Conservation (phyloP, 1,140 invertebrate genomes). For the Trichonephila inaurata region DNA sequence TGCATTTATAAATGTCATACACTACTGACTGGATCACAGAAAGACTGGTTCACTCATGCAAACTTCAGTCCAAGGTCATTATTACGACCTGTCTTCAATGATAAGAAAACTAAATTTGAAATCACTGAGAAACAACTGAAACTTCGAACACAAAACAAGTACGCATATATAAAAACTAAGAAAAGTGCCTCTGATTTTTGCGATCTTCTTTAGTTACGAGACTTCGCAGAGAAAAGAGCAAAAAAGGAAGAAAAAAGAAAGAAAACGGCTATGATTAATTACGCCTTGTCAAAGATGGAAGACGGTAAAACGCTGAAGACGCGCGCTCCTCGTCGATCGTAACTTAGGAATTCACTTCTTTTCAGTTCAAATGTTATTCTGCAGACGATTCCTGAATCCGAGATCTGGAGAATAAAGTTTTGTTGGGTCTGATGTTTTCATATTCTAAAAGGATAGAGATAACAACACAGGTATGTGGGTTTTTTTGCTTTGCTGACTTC, state of each 20-base stretch:
- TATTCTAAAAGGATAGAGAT: not conserved
- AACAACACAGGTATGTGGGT: not conserved
- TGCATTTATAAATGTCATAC: too few relatives aligned
- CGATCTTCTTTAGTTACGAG: not conserved
- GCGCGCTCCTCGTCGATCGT: conserved; percentile 9
- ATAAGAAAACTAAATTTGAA: too few relatives aligned
- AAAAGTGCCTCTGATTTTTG: not conserved
- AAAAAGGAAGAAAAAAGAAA: not conserved
- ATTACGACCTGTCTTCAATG: too few relatives aligned
- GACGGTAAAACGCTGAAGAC: conserved; percentile 4
- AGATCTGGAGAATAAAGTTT: not conserved
- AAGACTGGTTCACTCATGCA: too few relatives aligned
- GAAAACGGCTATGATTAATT: not conserved
- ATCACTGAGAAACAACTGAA: not conserved
- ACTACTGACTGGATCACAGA: too few relatives aligned
- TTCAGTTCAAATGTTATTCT: not conserved
- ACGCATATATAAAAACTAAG: not conserved
- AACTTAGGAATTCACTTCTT: not conserved
- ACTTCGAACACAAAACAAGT: not conserved
- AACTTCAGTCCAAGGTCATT: too few relatives aligned
- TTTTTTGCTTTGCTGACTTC: too few relatives aligned
- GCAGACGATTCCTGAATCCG: not conserved
- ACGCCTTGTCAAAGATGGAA: conserved; percentile 17
- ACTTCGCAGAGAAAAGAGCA: not conserved
- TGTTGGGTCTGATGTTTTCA: not conserved